Evolutionary conservation across 2,888 invertebrate species (phyloP).

Genomic region (Aplocera efformata): DNA sequence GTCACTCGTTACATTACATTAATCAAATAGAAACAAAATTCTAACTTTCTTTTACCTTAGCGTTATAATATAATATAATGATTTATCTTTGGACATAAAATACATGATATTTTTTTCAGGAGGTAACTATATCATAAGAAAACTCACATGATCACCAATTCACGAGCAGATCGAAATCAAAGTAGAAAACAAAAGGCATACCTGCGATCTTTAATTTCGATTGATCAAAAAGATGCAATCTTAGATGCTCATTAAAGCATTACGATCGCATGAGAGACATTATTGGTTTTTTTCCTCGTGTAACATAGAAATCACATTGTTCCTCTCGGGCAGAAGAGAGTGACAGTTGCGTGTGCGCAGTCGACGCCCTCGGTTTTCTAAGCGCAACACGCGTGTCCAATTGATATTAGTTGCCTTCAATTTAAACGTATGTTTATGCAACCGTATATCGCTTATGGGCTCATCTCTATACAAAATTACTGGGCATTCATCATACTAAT

Average conservation of each 20-base stretch:
- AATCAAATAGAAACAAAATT: too few species aligned
- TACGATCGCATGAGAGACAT: conserved; percentile 24
- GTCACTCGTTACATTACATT: too few species aligned
- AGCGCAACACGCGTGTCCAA: conserved; percentile 64
- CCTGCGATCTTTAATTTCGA: conserved; percentile 11
- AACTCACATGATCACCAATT: not conserved
- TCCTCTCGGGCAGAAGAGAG: conserved; percentile 64
- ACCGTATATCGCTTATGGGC: conserved; percentile 17
- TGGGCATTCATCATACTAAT: too few species aligned
- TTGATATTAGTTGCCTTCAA: conserved; percentile 54
- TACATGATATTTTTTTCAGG: too few species aligned
- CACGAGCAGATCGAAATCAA: conserved; percentile 1
- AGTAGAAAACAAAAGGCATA: conserved; percentile 14
- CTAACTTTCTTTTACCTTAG: too few species aligned
- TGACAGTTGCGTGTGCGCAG: conserved; percentile 62
- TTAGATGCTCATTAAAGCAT: conserved; percentile 20
- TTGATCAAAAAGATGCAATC: conserved; percentile 16
- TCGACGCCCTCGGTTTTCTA: conserved; percentile 69
- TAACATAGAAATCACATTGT: conserved; percentile 62
- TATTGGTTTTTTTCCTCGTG: conserved; percentile 21
- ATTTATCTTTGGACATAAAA: too few species aligned
- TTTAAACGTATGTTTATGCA: conserved; percentile 38
- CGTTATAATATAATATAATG: too few species aligned
- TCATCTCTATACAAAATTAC: conserved; percentile 11
- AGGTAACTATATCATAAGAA: too few species aligned